Evolutionary conservation across 2,888 invertebrate species (phyloP).

Genomic region (Oscheius sp.): DNA sequence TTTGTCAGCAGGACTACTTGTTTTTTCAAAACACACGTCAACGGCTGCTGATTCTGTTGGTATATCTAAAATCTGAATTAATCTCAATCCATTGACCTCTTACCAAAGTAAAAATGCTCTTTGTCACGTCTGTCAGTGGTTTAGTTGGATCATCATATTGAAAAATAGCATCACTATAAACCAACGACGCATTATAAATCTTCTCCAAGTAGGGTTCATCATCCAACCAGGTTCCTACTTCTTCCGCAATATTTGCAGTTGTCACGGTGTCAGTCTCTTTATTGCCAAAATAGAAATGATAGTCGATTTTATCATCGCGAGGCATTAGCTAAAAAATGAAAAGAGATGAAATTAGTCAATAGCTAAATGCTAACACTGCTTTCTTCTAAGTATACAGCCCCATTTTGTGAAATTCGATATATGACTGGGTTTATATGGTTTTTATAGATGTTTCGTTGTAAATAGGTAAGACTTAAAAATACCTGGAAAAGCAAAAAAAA

Average conservation of each 20-base stretch:
- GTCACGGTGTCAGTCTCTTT: conserved; percentile 2
- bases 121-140: neutral
- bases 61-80: neutral
- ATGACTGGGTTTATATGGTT: too few species aligned
- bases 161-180: neutral
- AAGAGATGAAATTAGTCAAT: too few species aligned
- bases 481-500: too few species aligned
- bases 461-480: too few species aligned
- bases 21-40: conserved; percentile 42
- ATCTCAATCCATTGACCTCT: neutral
- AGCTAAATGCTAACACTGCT: too few species aligned
- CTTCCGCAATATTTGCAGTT: conserved; percentile 17
- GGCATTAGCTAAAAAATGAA: conserved; percentile 29
- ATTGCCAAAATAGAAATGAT: conserved; percentile 22
- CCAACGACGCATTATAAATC: conserved; percentile 13
- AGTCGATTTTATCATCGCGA: conserved; percentile 20
- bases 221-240: conserved; percentile 16
- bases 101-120: conserved; percentile 9
- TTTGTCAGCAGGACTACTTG: conserved; percentile 50
- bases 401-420: too few species aligned
- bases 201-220: conserved; percentile 14
- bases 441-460: too few species aligned
- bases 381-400: too few species aligned
- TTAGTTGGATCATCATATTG: conserved; percentile 14
- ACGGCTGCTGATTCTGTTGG: conserved; percentile 41